Evolutionary conservation across 2,888 invertebrate genomes (phyloP).

Genomic region (Coronaproctus castanopsis): DNA sequence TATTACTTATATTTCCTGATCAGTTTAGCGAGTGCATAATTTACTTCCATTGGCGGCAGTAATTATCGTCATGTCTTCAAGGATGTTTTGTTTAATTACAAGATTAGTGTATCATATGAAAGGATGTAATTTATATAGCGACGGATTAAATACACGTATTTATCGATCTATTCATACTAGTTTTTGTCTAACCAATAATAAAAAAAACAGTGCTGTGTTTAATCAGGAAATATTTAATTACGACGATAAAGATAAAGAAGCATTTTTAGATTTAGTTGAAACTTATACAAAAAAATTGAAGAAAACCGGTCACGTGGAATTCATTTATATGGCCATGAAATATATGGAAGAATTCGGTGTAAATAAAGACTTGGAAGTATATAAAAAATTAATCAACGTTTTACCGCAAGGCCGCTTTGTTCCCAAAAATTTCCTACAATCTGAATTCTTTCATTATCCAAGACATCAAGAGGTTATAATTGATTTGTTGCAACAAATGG

Average conservation of each 20-base stretch:
- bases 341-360: conserved; percentile 80
- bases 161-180: background rate
- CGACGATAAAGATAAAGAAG: conserved; percentile 9
- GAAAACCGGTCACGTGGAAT: conserved; percentile 69
- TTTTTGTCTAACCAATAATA: background rate
- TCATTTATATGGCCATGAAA: conserved; percentile 72
- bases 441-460: conserved; percentile 81
- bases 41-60: too few species aligned
- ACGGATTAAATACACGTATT: too few species aligned
- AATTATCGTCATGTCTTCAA: too few species aligned
- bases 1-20: too few species aligned
- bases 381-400: conserved; percentile 64
- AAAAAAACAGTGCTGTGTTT: background rate
- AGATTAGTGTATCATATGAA: too few species aligned
- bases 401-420: conserved; percentile 77
- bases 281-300: conserved; percentile 10
- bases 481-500: conserved; percentile 86
- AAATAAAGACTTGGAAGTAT: conserved; percentile 63
- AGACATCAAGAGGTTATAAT: conserved; percentile 87
- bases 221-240: background rate
- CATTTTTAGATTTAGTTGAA: conserved; percentile 25
- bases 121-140: too few species aligned
- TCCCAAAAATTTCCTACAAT: conserved; percentile 59
- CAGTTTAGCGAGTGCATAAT: too few species aligned
- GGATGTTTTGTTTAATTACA: too few species aligned